Conservation (phyloP, 2,113 vertebrate species). For the Proteles cristata region DNA sequence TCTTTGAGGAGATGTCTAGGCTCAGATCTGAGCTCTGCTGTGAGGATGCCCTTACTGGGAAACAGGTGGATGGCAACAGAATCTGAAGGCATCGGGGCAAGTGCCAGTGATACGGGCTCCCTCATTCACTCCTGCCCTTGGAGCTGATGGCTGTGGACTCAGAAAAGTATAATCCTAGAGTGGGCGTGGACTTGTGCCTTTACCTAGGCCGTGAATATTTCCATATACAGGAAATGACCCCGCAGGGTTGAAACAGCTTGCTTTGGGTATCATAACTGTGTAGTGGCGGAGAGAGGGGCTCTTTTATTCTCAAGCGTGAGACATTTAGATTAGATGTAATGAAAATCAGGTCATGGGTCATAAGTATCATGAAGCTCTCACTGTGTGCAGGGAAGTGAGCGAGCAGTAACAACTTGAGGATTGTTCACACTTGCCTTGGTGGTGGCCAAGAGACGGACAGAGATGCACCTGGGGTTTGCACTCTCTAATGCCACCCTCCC, state of each 20-base stretch:
- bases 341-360: neutral
- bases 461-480: neutral
- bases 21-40: neutral
- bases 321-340: neutral
- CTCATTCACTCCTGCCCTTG: neutral
- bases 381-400: neutral
- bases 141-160: neutral
- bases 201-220: neutral
- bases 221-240: neutral
- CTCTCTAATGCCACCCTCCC: neutral
- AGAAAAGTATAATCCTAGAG: neutral
- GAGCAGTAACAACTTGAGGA: neutral
- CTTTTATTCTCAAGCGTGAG: neutral
- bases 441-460: neutral
- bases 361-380: neutral
- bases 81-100: neutral
- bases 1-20: neutral
- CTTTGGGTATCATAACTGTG: neutral
- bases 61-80: neutral
- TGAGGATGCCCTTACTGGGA: neutral
- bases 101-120: neutral
- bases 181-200: neutral
- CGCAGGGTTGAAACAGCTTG: neutral
- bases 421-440: neutral
- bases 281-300: neutral